A percentile compares a stretch with the other conserved stretches of the same genome.
Evolutionary conservation across 2,113 vertebrate genomes (phyloP).

Genomic region (Lepus timidus): DNA sequence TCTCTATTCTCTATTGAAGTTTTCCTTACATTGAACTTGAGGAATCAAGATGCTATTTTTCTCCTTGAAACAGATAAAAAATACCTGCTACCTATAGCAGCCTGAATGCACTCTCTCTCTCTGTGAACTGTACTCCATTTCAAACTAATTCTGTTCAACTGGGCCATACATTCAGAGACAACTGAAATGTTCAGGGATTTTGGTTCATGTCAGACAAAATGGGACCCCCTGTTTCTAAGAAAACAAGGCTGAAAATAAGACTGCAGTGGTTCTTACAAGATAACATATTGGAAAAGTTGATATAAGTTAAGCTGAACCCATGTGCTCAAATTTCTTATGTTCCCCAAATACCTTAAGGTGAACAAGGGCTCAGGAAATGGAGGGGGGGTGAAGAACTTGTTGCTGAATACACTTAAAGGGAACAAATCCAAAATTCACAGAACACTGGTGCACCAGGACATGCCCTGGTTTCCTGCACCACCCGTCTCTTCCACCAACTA

Average conservation of each 20-base stretch:
- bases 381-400: not conserved
- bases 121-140: not conserved
- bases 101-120: not conserved
- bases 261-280: not conserved
- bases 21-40: not conserved
- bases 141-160: not conserved
- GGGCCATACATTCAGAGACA: not conserved
- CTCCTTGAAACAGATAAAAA: conserved; percentile 12
- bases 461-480: not conserved
- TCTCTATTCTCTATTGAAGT: not conserved
- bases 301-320: conserved; percentile 14
- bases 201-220: conserved; percentile 47
- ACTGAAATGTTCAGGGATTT: not conserved
- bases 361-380: conserved; percentile 26
- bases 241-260: conserved; percentile 48
- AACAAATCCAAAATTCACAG: not conserved
- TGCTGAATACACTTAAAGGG: not conserved
- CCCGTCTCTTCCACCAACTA: not conserved
- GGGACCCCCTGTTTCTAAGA: not conserved
- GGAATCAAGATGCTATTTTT: not conserved
- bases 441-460: not conserved
- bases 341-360: not conserved
- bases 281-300: conserved; percentile 28
- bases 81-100: not conserved
- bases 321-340: not conserved